Percentiles rank a stretch among this genome's conserved stretches.
These are phyloP conservation scores for Bombycilla garrulus DNA, from an alignment of 2,113 vertebrate genomes.

Conservation along the genomic window DNA sequence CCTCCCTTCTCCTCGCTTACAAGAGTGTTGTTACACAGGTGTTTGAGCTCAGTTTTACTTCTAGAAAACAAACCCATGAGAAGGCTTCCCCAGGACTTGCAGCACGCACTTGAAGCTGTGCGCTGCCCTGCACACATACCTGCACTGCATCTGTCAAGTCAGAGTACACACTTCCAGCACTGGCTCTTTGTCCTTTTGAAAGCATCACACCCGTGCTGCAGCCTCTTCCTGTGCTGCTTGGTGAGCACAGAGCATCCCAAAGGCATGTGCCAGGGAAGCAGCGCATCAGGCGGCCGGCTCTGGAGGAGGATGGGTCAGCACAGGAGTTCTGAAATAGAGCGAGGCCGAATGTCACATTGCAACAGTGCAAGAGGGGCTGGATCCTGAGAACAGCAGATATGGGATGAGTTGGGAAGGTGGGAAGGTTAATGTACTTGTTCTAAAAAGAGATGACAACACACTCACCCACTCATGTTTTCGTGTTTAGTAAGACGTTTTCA, in stretches of 20 bases:
- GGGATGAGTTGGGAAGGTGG: not conserved
- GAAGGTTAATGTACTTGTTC: not conserved
- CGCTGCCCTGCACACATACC: not conserved
- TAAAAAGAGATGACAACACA: not conserved
- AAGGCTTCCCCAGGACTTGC: not conserved
- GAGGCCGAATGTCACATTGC: not conserved
- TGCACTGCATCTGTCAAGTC: not conserved
- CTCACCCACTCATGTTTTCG: not conserved
- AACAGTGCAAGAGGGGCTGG: not conserved
- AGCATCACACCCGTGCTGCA: not conserved
- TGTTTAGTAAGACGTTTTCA: not conserved
- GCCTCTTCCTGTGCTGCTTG: not conserved
- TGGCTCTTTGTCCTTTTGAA: not conserved
- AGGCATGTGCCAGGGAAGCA: not conserved
- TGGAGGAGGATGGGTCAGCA: not conserved
- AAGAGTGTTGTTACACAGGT: not conserved
- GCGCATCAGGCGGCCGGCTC: fast-evolving
- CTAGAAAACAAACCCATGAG: not conserved
- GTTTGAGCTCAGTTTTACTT: not conserved
- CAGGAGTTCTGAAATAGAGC: not conserved
- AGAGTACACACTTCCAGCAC: fast-evolving
- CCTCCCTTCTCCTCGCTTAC: not conserved
- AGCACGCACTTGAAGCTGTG: fast-evolving
- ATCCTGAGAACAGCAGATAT: not conserved
- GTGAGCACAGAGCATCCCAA: not conserved